phyloP scores from a whole-genome alignment of 1,140 invertebrate species.

The Paramacrobiotus metropolitanus region DNA sequence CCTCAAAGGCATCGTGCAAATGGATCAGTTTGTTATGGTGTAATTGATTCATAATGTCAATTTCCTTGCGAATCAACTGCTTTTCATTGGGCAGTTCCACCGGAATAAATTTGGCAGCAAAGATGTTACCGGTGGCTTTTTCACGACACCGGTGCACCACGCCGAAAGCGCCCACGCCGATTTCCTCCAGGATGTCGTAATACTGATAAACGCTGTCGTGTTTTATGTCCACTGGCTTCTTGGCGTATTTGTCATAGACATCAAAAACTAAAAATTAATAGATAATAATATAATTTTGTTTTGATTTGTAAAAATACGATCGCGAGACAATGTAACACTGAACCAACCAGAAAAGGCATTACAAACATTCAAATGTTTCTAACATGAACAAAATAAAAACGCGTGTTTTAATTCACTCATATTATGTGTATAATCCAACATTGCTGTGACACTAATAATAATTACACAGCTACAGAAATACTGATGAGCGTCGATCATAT shows the following conservation, averaged over 20 bases:
- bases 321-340: slow-evolving; percentile 9
- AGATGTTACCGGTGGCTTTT: slow-evolving; percentile 78
- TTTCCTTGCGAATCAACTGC: slow-evolving; percentile 85
- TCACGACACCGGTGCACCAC: slow-evolving; percentile 93
- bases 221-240: slow-evolving; percentile 86
- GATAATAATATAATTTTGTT: neutral
- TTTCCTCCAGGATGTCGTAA: slow-evolving; percentile 96
- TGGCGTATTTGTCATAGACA: slow-evolving; percentile 84
- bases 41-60: slow-evolving; percentile 95
- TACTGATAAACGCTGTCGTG: slow-evolving; percentile 81
- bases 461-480: too few species aligned
- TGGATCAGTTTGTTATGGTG: slow-evolving; percentile 94
- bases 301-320: slow-evolving; percentile 6
- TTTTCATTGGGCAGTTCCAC: slow-evolving; percentile 85
- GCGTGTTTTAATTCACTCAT: too few species aligned
- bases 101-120: slow-evolving; percentile 96
- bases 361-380: too few species aligned
- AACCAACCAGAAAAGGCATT: slow-evolving; percentile 4
- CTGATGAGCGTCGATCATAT: too few species aligned
- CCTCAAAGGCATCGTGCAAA: slow-evolving; percentile 93
- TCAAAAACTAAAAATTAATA: slow-evolving; percentile 52
- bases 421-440: too few species aligned
- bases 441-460: too few species aligned
- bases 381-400: too few species aligned
- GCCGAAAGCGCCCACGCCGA: slow-evolving; percentile 94